A percentile compares a stretch with the other conserved stretches of the same genome.
phyloP scores from a whole-genome alignment of 2,113 vertebrate genomes.

The Daphoenositta chrysoptera region DNA sequence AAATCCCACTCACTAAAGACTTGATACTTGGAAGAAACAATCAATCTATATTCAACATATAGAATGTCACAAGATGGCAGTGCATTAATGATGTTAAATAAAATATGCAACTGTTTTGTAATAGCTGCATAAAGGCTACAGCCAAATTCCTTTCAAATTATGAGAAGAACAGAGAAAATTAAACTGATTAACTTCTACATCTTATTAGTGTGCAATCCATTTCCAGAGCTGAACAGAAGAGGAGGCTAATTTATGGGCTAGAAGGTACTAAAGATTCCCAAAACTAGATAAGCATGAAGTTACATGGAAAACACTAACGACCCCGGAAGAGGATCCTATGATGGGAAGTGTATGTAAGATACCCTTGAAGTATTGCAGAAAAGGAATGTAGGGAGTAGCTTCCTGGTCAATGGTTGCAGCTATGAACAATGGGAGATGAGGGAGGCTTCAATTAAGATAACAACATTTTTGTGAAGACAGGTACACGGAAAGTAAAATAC shows the following conservation, averaged over 20 bases:
- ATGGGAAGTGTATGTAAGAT: neutral
- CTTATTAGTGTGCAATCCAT: neutral
- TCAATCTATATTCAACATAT: neutral
- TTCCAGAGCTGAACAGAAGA: neutral
- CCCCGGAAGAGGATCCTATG: neutral
- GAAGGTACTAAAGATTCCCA: neutral
- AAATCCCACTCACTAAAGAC: neutral
- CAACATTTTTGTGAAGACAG: neutral
- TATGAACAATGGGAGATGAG: neutral
- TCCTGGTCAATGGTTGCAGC: neutral
- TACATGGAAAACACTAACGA: neutral
- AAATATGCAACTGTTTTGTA: neutral
- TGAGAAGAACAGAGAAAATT: neutral
- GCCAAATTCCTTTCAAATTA: neutral
- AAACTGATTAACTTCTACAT: neutral
- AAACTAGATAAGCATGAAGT: neutral
- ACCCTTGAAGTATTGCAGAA: neutral
- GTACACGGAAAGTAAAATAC: neutral
- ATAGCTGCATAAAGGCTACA: neutral
- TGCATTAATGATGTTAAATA: neutral
- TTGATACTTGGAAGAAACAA: neutral
- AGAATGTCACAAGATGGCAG: constrained; percentile 19
- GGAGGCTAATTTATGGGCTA: neutral
- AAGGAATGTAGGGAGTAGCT: neutral
- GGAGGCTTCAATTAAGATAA: neutral